A percentile compares a stretch with the other conserved stretches of the same genome.
Evolutionary conservation across 2,113 vertebrate species (phyloP).

Genomic region (Perca fluviatilis): DNA sequence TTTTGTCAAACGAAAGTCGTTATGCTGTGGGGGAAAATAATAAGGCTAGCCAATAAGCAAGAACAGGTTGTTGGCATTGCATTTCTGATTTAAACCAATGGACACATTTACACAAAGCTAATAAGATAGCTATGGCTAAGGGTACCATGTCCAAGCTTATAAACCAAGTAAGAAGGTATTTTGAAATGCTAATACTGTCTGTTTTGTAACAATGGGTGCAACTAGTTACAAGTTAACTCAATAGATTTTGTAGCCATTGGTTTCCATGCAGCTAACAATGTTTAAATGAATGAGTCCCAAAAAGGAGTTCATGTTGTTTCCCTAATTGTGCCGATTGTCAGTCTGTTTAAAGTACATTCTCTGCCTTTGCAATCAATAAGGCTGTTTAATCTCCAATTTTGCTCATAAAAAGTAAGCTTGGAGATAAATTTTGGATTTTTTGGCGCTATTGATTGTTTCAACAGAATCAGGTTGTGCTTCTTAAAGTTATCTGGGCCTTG

Average conservation of each 20-base stretch:
- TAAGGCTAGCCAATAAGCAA: conserved; percentile 11
- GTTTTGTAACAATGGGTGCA: background rate
- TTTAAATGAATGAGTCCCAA: background rate
- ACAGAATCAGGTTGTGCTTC: background rate
- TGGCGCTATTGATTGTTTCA: conserved; percentile 24
- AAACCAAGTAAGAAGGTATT: background rate
- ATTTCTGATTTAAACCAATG: conserved; percentile 12
- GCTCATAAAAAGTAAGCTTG: background rate
- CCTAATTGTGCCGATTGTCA: background rate
- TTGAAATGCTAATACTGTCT: background rate
- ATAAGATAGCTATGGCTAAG: conserved; percentile 1
- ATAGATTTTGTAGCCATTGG: background rate
- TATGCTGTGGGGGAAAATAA: background rate
- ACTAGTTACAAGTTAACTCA: background rate
- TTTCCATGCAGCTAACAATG: conserved; percentile 8
- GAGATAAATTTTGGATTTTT: background rate
- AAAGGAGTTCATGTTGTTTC: background rate
- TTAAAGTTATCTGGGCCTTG: conserved; percentile 21
- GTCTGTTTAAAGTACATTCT: conserved; percentile 11
- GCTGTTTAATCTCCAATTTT: background rate
- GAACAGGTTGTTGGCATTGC: background rate
- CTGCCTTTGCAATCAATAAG: background rate
- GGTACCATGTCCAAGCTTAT: background rate
- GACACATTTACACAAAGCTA: background rate
- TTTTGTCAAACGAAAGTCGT: conserved; percentile 21